Base-by-base conservation (phyloP, 2,113 vertebrate genomes). In the Lamprologus ornatipinnis region DNA sequence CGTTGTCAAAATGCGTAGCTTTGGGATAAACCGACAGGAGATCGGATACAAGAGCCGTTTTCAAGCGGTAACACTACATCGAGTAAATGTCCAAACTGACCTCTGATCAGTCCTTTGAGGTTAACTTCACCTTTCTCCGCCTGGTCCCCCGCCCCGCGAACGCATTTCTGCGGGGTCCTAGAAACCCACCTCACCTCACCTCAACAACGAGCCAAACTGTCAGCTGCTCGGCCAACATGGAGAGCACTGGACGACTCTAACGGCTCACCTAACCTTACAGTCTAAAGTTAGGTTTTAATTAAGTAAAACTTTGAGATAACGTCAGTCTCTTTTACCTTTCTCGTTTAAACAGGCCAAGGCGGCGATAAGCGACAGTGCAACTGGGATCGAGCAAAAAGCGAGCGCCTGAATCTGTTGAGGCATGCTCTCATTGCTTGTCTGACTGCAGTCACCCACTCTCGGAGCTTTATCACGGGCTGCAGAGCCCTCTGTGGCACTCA, bases 251-350 rank as follows among this genome's bases (percentile, higher is more conserved):
- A 21, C 6, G 26, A 19, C 33, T 78, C 15, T 9, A 75, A 4
- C 5, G 12, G 42, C 54, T 49, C 10, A 31, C 68, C 73, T 40
- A 80, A 49, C 28, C 17, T 14, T 3, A 19, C n/a, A 10, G 19
- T 14, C 53, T 17, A 82, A 21, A 33, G 5, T 2, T 15, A 9
- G 7, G 21, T 6, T 31, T 5, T 14, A 58, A 12, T 51, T 8
- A 81, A 17, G 40, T 21, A 28, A 8, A 26, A 40, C 4, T 1
- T 65, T 78, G 19, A 47, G 2, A 9, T 40, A 4, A 51, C 11
- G 37, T 81, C 6, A 12, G 78, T 14, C 8, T 88, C 82, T 83
- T 65, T 95, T 97, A 97, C 96, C 96, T 97, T 95, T 92, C 70
- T 90, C 60, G 35, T 92, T 94, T 80, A 95, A 86, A 96, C 87